phyloP scores from a whole-genome alignment of 2,888 invertebrate species.

The Flexamia atlantica region DNA sequence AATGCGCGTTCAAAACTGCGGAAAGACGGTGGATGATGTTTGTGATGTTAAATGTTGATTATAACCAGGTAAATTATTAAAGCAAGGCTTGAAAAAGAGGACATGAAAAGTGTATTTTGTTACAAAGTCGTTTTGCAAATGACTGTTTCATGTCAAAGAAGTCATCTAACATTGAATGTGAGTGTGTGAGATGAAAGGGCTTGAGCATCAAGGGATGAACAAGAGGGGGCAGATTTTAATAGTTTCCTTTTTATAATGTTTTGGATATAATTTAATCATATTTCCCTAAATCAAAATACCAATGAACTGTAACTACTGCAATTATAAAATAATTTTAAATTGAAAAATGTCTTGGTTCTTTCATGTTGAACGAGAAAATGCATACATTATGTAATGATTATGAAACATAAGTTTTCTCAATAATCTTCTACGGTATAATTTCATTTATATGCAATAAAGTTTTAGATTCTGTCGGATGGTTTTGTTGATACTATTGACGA shows the following conservation, averaged over 20 bases:
- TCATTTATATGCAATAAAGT: no score
- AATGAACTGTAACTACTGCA: no score
- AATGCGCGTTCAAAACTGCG: no score
- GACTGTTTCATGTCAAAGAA: constrained; percentile 3
- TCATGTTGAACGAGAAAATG: no score
- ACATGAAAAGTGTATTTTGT: not conserved
- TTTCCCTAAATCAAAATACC: not conserved
- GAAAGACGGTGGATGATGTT: not conserved
- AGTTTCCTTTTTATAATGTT: not conserved
- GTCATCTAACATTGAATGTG: not conserved
- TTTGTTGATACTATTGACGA: no score
- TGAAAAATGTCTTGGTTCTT: no score
- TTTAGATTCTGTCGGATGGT: no score
- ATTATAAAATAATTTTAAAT: no score
- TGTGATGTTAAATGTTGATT: not conserved
- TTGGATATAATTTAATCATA: not conserved
- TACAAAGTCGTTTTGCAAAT: constrained; percentile 1
- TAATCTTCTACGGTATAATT: no score
- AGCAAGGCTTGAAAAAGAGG: not conserved
- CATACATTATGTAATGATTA: no score
- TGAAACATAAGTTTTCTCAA: no score
- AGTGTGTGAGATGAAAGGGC: not conserved
- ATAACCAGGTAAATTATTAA: not conserved
- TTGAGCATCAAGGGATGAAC: not conserved
- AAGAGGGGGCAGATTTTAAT: not conserved